These are phyloP conservation scores for Spilosoma lubricipeda DNA, from an alignment of 2,888 invertebrate species.

Conservation along the genomic window DNA sequence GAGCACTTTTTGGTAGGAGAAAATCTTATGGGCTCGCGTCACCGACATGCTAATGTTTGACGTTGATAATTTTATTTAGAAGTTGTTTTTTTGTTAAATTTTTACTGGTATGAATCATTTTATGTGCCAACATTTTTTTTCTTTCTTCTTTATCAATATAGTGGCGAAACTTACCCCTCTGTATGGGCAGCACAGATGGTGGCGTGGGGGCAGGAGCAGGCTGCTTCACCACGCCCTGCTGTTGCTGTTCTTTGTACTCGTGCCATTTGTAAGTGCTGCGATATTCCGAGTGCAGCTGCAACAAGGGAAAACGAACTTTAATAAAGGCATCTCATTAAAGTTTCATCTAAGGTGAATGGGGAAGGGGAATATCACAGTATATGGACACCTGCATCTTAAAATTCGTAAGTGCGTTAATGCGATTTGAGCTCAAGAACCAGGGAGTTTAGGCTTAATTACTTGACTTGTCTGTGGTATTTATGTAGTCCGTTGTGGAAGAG, in stretches of 20 bases:
- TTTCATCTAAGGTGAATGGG: no score
- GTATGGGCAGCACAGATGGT: constrained; percentile 72
- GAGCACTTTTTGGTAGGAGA: no score
- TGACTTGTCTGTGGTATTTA: neutral
- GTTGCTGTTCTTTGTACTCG: constrained; percentile 93
- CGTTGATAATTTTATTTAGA: no score
- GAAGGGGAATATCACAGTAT: neutral
- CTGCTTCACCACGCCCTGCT: constrained; percentile 89
- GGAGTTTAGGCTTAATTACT: neutral
- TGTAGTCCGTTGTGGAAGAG: neutral
- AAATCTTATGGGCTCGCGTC: no score
- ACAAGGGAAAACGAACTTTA: constrained; percentile 50
- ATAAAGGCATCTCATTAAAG: neutral
- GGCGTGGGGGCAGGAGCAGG: constrained; percentile 83
- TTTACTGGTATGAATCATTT: no score
- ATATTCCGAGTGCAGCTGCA: constrained; percentile 97
- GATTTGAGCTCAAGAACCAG: neutral
- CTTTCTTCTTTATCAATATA: no score
- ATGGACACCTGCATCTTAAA: neutral
- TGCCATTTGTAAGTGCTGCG: constrained; percentile 98
- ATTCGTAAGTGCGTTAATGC: neutral
- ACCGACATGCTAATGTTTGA: no score
- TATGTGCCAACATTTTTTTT: no score
- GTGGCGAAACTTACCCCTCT: constrained; percentile 63
- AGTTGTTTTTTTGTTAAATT: no score